phyloP scores from a whole-genome alignment of 1,140 invertebrate genomes.

The Cyclargus thomasi region DNA sequence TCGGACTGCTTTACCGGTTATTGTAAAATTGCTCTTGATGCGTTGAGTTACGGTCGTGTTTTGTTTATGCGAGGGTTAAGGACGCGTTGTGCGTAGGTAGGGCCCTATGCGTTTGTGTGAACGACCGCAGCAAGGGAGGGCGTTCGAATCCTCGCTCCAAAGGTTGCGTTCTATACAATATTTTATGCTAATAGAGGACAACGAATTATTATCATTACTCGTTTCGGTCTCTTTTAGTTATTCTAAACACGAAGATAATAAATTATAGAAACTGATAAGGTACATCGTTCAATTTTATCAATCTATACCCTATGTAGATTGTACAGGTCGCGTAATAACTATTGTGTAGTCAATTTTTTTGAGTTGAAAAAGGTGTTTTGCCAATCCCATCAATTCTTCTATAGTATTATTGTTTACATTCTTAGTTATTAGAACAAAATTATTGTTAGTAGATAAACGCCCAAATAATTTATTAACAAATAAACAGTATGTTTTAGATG shows the following conservation, averaged over 20 bases:
- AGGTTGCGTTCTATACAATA: constrained; percentile 35
- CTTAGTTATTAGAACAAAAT: too few relatives aligned
- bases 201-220: constrained; percentile 45
- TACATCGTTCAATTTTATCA: too few relatives aligned
- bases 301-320: too few relatives aligned
- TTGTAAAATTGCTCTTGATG: constrained; percentile 26
- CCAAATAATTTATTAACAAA: too few relatives aligned
- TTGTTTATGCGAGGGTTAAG: constrained; percentile 19
- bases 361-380: too few relatives aligned
- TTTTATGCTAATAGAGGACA: constrained; percentile 53
- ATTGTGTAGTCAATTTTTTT: too few relatives aligned
- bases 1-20: constrained; percentile 13
- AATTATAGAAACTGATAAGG: neutral
- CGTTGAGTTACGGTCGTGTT: constrained; percentile 31
- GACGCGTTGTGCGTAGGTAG: constrained; percentile 65
- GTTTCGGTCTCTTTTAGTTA: neutral
- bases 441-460: too few relatives aligned
- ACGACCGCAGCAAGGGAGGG: constrained; percentile 65
- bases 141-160: constrained; percentile 53
- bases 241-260: neutral
- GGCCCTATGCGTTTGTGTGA: constrained; percentile 59
- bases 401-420: too few relatives aligned
- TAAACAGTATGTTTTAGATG: neutral
- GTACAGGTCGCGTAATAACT: too few relatives aligned
- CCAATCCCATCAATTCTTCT: too few relatives aligned